These are phyloP conservation scores for Sesia bembeciformis DNA, from an alignment of 2,888 invertebrate species.

Conservation along the genomic window DNA sequence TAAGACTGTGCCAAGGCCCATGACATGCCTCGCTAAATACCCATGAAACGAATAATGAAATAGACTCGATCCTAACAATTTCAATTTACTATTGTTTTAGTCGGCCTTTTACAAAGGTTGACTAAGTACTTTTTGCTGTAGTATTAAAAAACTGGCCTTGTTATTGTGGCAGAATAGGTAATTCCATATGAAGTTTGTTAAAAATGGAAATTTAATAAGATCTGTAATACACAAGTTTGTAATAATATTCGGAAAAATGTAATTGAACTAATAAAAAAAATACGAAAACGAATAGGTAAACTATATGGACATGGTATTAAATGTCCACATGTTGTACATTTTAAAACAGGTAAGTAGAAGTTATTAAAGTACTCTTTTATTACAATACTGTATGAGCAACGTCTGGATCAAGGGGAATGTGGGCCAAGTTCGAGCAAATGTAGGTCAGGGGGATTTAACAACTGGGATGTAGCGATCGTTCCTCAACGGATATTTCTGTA, in stretches of 20 bases:
- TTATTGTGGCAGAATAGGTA: no score
- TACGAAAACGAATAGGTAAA: no score
- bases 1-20: constrained; percentile 46
- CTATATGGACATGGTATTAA: no score
- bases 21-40: constrained; percentile 32
- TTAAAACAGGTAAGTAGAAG: no score
- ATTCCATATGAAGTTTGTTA: no score
- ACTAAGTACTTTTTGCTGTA: constrained; percentile 25
- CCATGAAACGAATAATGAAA: constrained; percentile 44
- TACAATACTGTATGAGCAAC: neutral
- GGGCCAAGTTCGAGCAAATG: constrained; percentile 57
- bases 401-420: constrained; percentile 21
- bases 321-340: no score
- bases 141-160: constrained; percentile 11
- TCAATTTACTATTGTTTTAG: constrained; percentile 46
- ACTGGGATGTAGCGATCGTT: constrained; percentile 37
- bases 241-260: no score
- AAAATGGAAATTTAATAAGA: no score
- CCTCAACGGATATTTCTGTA: constrained; percentile 43
- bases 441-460: constrained; percentile 57
- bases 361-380: no score
- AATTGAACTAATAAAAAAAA: no score
- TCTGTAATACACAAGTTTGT: no score
- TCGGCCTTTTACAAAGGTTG: constrained; percentile 32
- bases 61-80: constrained; percentile 39